phyloP scores from a whole-genome alignment of 2,797 vertebrate species.

The Neopelma chrysocephalum region DNA sequence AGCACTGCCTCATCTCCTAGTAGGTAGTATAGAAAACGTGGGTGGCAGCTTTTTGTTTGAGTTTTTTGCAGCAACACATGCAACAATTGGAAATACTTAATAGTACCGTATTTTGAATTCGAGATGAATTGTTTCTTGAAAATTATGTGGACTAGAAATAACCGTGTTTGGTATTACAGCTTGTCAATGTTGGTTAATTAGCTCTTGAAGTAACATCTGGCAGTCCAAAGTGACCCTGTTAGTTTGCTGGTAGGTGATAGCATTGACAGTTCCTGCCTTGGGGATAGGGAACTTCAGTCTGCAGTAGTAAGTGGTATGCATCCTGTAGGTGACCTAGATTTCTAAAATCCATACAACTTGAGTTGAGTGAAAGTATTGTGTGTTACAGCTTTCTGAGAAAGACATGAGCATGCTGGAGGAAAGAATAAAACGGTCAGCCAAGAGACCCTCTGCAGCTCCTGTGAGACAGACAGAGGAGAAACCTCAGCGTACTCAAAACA shows the following conservation, averaged over 20 bases:
- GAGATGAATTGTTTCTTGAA: not conserved
- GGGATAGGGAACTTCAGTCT: not conserved
- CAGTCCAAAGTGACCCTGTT: not conserved
- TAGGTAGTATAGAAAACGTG: not conserved
- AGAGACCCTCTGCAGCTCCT: slow-evolving; percentile 83
- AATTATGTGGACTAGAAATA: not conserved
- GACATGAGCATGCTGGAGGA: slow-evolving; percentile 99
- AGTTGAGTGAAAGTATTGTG: not conserved
- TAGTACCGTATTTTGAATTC: not conserved
- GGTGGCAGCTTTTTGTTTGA: fast-evolving
- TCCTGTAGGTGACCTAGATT: not conserved
- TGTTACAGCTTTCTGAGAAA: slow-evolving; percentile 91
- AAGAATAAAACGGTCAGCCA: slow-evolving; percentile 95
- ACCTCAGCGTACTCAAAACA: slow-evolving; percentile 79
- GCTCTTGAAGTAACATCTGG: not conserved
- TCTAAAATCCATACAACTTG: not conserved
- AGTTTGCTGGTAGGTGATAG: not conserved
- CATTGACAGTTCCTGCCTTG: not conserved
- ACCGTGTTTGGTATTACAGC: not conserved
- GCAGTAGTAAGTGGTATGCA: not conserved
- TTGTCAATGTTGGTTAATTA: not conserved
- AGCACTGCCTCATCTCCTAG: not conserved
- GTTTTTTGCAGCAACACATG: not conserved
- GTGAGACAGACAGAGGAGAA: slow-evolving; percentile 86
- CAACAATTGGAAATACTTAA: fast-evolving